Percentiles rank a stretch among this genome's conserved stretches.
phyloP scores from a whole-genome alignment of 2,113 vertebrate species.

The Okapia johnstoni region DNA sequence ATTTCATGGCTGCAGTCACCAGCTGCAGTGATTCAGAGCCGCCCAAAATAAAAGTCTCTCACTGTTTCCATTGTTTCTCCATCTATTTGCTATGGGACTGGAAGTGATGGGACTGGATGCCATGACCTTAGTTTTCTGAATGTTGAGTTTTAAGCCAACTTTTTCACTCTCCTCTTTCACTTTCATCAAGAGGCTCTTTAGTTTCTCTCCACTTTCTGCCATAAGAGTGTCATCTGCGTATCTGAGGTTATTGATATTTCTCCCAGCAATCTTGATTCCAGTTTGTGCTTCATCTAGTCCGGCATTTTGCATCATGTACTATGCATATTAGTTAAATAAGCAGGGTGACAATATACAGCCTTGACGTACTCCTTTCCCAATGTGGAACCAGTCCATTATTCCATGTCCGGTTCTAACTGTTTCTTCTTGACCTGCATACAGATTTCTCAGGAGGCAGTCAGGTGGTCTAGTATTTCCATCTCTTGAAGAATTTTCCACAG shows the following conservation, averaged over 20 bases:
- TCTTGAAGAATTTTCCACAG: not conserved
- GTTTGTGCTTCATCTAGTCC: not conserved
- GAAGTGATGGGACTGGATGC: not conserved
- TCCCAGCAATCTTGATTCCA: not conserved
- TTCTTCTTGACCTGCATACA: not conserved
- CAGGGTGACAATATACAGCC: not conserved
- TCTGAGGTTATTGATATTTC: not conserved
- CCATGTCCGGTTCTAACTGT: not conserved
- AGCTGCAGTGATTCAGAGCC: not conserved
- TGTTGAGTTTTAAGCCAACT: not conserved
- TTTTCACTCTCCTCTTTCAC: not conserved
- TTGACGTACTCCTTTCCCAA: not conserved
- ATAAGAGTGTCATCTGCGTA: not conserved
- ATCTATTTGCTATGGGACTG: not conserved
- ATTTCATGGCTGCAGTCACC: not conserved
- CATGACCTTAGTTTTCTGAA: not conserved
- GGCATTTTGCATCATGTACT: not conserved
- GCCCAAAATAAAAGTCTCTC: not conserved
- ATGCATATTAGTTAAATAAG: not conserved
- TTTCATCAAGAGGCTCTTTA: not conserved
- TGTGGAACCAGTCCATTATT: not conserved
- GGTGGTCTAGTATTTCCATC: not conserved
- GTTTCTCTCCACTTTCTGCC: not conserved
- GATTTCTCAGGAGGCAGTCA: not conserved
- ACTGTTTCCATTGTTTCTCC: not conserved